Base-by-base conservation (phyloP, 2,113 vertebrate genomes). In the Microcebus tavaratra region DNA sequence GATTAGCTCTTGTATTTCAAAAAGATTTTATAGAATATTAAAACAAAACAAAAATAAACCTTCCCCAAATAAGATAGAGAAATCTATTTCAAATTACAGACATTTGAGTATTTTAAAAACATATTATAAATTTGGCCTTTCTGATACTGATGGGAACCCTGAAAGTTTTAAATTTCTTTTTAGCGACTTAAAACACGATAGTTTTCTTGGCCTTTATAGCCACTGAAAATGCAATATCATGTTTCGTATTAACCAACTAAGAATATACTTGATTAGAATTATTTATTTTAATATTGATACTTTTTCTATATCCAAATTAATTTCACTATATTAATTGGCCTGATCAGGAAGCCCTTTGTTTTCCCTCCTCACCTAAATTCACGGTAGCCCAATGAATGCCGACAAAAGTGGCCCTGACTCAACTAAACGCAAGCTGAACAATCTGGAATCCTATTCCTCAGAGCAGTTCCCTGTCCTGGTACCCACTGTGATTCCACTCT, bases 21-120 rank as follows among this genome's bases (percentile, higher is more conserved):
- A 94, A 84, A 34, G 2, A 92, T 76, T 88, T 83, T 36, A 59
- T 0, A 89, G 57, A 92, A 4, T 85, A 86, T 42, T 95, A 76
- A 68, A 97, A 83, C n/a, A 97, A 98, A 98, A 93, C 11, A 36
- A 93, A 97, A 87, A 8, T 34, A 86, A 94, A 27, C n/a, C 31
- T 87, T 91, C 27, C 48, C 65, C 14, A 65, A 63, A 83, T 61
- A 92, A 92, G 39, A 75, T 42, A 53, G 0, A 92, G 57, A 67
- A 93, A 67, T 90, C 39, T 67, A 75, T 65, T 84, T 96, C 25
- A 11, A 87, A 72, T 36, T 55, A 48, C 48, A 89, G 55, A 94
- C 23, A 84, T 18, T 55, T 94, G 75, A 79, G 6, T 81, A 61
- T 87, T 72, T 95, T 95, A 81, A 87, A 82, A 95, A 90, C 78